Conservation (phyloP, 2,113 vertebrate species). For the Deroptyus accipitrinus region DNA sequence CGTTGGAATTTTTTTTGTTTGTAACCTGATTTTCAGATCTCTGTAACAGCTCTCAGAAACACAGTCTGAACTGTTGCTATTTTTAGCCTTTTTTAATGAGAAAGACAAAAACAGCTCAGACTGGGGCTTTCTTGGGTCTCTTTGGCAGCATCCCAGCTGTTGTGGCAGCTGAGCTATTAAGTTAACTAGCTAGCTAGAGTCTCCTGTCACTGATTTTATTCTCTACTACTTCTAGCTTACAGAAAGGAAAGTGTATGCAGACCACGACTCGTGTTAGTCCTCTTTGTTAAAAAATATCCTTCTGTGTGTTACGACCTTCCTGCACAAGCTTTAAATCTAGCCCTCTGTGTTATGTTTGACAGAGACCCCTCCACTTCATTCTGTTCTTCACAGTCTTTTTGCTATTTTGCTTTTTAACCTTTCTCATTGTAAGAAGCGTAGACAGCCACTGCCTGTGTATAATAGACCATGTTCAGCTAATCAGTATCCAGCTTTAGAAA, state of each 20-base stretch:
- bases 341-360: not conserved
- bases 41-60: not conserved
- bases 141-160: not conserved
- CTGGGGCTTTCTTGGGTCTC: not conserved
- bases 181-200: not conserved
- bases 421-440: not conserved
- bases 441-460: not conserved
- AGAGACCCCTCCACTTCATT: not conserved
- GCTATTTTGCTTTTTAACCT: not conserved
- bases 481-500: not conserved
- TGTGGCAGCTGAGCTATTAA: not conserved
- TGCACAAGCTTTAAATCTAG: not conserved
- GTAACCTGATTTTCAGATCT: not conserved
- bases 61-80: not conserved
- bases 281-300: not conserved
- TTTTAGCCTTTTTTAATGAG: conserved; percentile 54
- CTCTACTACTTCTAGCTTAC: not conserved
- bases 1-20: not conserved
- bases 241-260: not conserved
- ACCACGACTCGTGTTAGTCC: not conserved
- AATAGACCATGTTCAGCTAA: not conserved
- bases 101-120: not conserved
- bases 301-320: not conserved
- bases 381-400: not conserved
- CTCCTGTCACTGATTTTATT: not conserved